Evolutionary conservation across 2,888 invertebrate genomes (phyloP).

Genomic region (Chaetogeoica ovagalla): DNA sequence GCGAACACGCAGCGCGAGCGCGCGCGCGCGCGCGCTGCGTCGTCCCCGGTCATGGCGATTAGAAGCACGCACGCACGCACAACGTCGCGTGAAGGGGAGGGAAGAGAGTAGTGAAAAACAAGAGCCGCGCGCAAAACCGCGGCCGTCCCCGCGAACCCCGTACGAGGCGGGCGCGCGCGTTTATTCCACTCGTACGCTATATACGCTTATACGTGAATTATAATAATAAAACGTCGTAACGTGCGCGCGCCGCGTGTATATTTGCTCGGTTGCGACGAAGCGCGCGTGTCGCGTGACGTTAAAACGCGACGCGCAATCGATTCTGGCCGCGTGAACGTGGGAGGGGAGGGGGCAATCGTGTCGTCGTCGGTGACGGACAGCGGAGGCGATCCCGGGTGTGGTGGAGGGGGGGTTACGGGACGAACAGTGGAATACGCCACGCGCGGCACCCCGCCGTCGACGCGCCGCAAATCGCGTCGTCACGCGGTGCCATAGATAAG

Average conservation of each 20-base stretch:
- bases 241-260: neutral
- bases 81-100: too few species aligned
- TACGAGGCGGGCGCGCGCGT: neutral
- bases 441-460: neutral
- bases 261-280: neutral
- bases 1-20: too few species aligned
- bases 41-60: too few species aligned
- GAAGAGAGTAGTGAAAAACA: too few species aligned
- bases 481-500: too few species aligned
- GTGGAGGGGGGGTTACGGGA: neutral
- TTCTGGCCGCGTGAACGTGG: neutral
- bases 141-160: too few species aligned
- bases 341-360: too few species aligned
- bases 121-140: too few species aligned
- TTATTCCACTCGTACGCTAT: neutral
- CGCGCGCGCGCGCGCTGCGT: too few species aligned
- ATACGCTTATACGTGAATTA: too few species aligned
- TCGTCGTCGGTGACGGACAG: neutral
- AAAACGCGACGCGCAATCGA: slow-evolving; percentile 47
- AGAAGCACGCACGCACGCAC: neutral
- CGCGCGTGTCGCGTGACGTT: slow-evolving; percentile 30
- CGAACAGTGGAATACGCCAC: neutral
- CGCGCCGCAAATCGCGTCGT: neutral
- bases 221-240: too few species aligned
- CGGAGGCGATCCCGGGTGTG: neutral